Evolutionary conservation across 2,797 vertebrate species (phyloP).

Genomic region (Serranus cabrilla): DNA sequence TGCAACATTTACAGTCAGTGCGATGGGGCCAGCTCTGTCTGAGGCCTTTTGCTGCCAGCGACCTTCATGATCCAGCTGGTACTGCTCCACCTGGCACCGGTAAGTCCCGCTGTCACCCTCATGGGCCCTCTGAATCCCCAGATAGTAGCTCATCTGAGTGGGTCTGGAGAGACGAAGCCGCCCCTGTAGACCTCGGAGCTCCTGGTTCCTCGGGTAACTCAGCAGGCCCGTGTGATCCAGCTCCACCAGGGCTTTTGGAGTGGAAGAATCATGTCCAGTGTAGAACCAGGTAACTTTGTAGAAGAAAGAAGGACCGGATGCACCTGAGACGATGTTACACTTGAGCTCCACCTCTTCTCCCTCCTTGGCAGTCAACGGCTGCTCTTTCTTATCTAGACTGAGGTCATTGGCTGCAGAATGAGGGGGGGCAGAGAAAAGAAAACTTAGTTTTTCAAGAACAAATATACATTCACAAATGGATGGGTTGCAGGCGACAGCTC

Average conservation of each 20-base stretch:
- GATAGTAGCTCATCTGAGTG: conserved; percentile 49
- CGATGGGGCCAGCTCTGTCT: conserved; percentile 26
- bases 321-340: conserved; percentile 60
- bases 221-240: conserved; percentile 65
- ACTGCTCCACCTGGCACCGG: conserved; percentile 69
- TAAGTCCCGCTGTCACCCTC: conserved; percentile 67
- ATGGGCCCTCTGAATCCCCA: conserved; percentile 55
- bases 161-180: conserved; percentile 67
- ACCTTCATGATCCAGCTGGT: conserved; percentile 57
- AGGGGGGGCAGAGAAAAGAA: background rate
- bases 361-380: conserved; percentile 23
- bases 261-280: background rate
- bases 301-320: conserved; percentile 28
- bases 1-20: conserved; percentile 42
- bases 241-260: conserved; percentile 32
- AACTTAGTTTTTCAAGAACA: accelerated
- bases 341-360: conserved; percentile 47
- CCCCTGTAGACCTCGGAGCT: conserved; percentile 39
- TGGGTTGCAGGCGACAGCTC: too few species aligned
- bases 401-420: conserved; percentile 55
- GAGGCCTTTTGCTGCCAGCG: conserved; percentile 63
- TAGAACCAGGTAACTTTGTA: conserved; percentile 71
- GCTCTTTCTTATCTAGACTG: conserved; percentile 16
- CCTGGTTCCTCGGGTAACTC: conserved; percentile 38
- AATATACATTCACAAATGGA: too few species aligned